These are phyloP conservation scores for Psilanteris sp. DNA, from an alignment of 1,140 invertebrate genomes.

Conservation along the genomic window DNA sequence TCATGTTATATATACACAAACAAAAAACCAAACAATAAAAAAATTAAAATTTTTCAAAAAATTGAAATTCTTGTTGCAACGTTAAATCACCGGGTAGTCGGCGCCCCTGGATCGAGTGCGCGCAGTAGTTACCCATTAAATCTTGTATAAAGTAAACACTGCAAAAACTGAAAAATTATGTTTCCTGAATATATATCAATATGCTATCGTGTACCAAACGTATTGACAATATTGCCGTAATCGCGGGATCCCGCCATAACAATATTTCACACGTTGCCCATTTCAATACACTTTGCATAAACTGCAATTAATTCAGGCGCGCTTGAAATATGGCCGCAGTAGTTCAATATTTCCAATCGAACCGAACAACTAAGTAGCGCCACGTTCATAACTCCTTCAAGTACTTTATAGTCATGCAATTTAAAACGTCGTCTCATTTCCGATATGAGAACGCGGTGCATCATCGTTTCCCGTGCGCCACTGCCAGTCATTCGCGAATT, in stretches of 20 bases:
- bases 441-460: constrained; percentile 29
- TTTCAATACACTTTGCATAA: constrained; percentile 46
- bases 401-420: constrained; percentile 37
- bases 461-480: constrained; percentile 32
- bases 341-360: constrained; percentile 28
- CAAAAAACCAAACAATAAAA: too few relatives aligned
- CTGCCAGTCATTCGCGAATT: constrained; percentile 32
- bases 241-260: constrained; percentile 20
- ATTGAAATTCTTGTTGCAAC: constrained; percentile 5
- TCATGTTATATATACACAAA: too few relatives aligned
- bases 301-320: constrained; percentile 26
- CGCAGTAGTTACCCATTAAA: constrained; percentile 17
- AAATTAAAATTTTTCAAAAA: too few relatives aligned
- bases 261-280: constrained; percentile 18
- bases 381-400: constrained; percentile 24
- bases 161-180: constrained; percentile 20
- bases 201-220: constrained; percentile 26
- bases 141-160: constrained; percentile 14
- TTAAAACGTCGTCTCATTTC: constrained; percentile 50
- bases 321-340: constrained; percentile 17
- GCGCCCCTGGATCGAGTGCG: constrained; percentile 4
- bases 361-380: constrained; percentile 34
- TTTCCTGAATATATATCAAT: constrained; percentile 38
- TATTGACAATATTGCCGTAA: constrained; percentile 39
- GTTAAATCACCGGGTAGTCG: constrained; percentile 9